Evolutionary conservation across 1,140 invertebrate species (phyloP).

Genomic region (Delia radicum): DNA sequence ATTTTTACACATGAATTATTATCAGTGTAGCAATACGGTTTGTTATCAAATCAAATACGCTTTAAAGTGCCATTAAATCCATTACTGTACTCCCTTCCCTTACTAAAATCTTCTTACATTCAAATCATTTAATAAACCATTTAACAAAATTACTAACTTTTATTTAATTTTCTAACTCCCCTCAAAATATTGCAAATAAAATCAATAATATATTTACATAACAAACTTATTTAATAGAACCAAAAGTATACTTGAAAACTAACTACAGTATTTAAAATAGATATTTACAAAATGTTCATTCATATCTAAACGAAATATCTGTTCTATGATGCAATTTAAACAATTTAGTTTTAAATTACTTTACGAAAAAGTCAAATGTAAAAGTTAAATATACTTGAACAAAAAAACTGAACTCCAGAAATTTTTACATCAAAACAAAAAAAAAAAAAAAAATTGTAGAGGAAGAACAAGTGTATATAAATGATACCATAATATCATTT

Average conservation of each 20-base stretch:
- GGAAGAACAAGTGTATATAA: not conserved
- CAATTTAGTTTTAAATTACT: conserved; percentile 9
- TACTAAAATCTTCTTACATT: too few relatives aligned
- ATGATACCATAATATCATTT: conserved; percentile 12
- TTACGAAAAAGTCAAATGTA: conserved; percentile 12
- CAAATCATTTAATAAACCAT: not conserved
- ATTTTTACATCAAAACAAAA: too few relatives aligned
- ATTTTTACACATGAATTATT: too few relatives aligned
- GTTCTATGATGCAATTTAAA: not conserved
- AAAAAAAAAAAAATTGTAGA: not conserved
- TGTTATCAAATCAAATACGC: too few relatives aligned
- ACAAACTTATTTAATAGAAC: not conserved
- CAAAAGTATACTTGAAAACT: not conserved
- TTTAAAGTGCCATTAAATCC: too few relatives aligned
- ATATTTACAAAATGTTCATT: not conserved
- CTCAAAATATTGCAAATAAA: not conserved
- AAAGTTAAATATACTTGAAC: conserved; percentile 10
- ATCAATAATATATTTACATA: not conserved
- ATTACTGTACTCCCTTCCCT: too few relatives aligned
- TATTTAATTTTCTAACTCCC: not conserved
- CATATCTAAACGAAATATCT: too few relatives aligned
- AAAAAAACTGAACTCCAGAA: not conserved
- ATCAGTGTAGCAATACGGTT: too few relatives aligned
- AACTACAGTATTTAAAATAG: not conserved
- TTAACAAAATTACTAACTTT: not conserved